Evolutionary conservation across 2,797 vertebrate genomes (phyloP).

Genomic region (Bucorvus abyssinicus): DNA sequence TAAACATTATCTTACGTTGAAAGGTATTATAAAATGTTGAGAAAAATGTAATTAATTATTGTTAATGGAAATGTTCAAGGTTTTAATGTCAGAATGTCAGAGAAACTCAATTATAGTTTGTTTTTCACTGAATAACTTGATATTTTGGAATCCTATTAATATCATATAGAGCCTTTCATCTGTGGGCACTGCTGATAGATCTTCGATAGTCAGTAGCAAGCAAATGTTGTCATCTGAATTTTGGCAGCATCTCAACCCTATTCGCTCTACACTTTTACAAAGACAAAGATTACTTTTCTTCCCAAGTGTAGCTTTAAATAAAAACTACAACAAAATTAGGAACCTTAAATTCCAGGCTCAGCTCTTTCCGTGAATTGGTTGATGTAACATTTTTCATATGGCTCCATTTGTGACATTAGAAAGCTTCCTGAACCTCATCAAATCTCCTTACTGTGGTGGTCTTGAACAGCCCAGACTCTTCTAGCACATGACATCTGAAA

Average conservation of each 20-base stretch:
- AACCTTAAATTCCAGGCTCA: not conserved
- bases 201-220: not conserved
- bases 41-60: conserved; percentile 27
- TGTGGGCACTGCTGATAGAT: not conserved
- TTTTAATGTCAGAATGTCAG: conserved; percentile 1
- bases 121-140: not conserved
- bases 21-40: conserved; percentile 12
- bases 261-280: not conserved
- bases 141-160: not conserved
- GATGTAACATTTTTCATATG: not conserved
- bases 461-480: not conserved
- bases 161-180: not conserved
- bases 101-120: not conserved
- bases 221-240: not conserved
- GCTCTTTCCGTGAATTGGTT: not conserved
- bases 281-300: not conserved
- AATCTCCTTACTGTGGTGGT: not conserved
- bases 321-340: not conserved
- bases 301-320: not conserved
- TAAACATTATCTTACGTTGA: conserved; percentile 35
- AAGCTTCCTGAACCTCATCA: not conserved
- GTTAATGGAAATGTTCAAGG: not conserved
- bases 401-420: not conserved
- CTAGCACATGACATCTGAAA: not conserved
- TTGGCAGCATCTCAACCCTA: not conserved